Evolutionary conservation across 2,797 vertebrate species (phyloP).

Genomic region (Pteropus rufus): DNA sequence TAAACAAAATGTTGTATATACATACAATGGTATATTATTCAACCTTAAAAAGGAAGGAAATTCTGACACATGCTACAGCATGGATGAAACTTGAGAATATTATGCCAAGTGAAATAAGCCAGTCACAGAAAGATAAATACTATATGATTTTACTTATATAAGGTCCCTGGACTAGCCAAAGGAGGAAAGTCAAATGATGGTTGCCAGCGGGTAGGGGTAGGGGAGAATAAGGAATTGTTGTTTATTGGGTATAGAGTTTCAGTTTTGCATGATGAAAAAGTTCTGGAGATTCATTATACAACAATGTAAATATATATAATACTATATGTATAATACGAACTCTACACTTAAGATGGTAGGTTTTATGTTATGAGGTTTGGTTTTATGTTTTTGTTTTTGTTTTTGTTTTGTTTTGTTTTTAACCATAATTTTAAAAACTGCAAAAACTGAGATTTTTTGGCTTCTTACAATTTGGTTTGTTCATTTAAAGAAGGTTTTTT

Average conservation of each 20-base stretch:
- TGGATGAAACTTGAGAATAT: not conserved
- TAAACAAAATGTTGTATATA: not conserved
- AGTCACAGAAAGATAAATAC: not conserved
- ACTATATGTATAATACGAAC: not conserved
- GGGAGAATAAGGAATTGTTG: not conserved
- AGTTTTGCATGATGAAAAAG: not conserved
- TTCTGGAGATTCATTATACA: not conserved
- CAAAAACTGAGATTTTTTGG: not conserved
- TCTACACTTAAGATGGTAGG: not conserved
- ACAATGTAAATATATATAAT: not conserved
- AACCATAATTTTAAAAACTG: not conserved
- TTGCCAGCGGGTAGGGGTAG: not conserved
- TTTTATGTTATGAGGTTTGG: not conserved
- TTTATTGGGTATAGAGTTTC: not conserved
- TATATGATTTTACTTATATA: not conserved
- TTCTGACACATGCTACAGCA: not conserved
- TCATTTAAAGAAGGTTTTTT: constrained; percentile 1
- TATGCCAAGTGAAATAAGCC: not conserved
- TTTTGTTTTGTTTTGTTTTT: not conserved
- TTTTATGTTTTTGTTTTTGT: too few relatives aligned
- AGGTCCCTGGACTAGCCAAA: not conserved
- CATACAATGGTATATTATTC: not conserved
- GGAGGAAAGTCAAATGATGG: not conserved
- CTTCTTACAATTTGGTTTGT: constrained; percentile 3
- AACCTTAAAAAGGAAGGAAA: not conserved